Base-by-base conservation (phyloP, 2,888 invertebrate species). In the Drosophila affinis region DNA sequence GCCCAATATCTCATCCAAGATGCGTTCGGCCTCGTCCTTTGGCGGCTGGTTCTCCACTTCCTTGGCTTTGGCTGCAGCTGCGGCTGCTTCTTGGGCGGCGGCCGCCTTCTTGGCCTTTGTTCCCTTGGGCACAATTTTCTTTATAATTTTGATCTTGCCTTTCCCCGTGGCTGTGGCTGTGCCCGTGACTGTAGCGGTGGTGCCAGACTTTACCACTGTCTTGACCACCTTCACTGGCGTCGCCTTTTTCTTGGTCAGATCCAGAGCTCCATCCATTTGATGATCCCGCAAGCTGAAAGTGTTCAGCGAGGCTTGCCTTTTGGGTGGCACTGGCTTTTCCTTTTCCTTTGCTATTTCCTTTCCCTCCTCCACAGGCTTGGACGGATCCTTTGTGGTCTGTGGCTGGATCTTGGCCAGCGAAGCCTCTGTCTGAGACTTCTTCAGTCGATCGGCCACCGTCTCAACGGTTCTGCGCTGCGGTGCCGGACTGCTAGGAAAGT, bases 401-500 rank as follows among this genome's bases (percentile, higher is more conserved):
- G 29, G 48, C 2, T 64, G 65, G 17, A 27, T 9, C n/a, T 72
- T 72, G 7, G 72, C 59, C 6, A 87, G 47, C 2, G 67, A 52
- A 5, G 87, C 86, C 27, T 90, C 89, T 1, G 90, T 90, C 75
- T 91, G 88, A 0, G 90, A 89, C 53, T 87, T 90, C 57, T 89
- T 90, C 9, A 91, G 65, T 24, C 87, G 78, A 58, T 91, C 90
- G 2, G 91, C 87, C 21, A 91, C 90, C 3, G 90, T 91, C 29
- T 86, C 86, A 1, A 91, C 90, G 0, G 83, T 75, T 27, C 90
- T 89, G 69, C 90, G 86, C 58, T 91, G 90, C 0, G 90, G 87
- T n/a, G 79, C 88, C 0, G 92, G 92, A 72, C 91, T 92, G 39
- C 84, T 87, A 5, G 92, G 90, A 77, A 92, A 92, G 62, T 92